These are phyloP conservation scores for Craterocephalus amniculus DNA, from an alignment of 2,797 vertebrate species.

Conservation along the genomic window DNA sequence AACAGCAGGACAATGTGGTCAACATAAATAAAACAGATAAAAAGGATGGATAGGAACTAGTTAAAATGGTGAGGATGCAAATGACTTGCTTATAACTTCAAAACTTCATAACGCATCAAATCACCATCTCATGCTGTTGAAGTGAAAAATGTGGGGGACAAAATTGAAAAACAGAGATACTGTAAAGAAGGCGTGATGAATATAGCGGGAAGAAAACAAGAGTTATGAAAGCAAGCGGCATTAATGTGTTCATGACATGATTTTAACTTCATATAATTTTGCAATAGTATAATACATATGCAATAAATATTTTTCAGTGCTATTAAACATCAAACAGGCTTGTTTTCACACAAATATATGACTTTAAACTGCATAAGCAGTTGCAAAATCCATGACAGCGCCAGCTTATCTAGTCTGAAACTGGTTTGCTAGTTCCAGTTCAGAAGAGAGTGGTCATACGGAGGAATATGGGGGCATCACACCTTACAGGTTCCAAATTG, in stretches of 20 bases:
- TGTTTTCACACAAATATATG: no score
- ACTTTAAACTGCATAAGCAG: no score
- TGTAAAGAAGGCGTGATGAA: background rate
- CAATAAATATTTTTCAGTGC: no score
- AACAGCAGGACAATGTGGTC: constrained; percentile 17
- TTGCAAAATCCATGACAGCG: no score
- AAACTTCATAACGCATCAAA: constrained; percentile 20
- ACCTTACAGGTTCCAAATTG: no score
- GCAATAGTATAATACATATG: no score
- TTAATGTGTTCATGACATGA: background rate
- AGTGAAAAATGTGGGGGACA: background rate
- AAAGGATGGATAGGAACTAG: constrained; percentile 26
- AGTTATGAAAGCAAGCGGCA: background rate
- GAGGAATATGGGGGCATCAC: no score
- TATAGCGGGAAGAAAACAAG: background rate
- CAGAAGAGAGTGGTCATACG: no score
- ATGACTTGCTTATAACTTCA: constrained; percentile 38
- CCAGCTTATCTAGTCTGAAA: no score
- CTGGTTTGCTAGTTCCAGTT: no score
- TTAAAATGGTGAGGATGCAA: constrained; percentile 25
- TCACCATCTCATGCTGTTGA: constrained; percentile 7
- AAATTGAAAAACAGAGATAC: background rate
- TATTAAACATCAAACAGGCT: no score
- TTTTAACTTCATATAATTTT: no score
- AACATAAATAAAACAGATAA: constrained; percentile 2